Conservation (phyloP, 2,888 invertebrate species). For the Clitarchus hookeri region DNA sequence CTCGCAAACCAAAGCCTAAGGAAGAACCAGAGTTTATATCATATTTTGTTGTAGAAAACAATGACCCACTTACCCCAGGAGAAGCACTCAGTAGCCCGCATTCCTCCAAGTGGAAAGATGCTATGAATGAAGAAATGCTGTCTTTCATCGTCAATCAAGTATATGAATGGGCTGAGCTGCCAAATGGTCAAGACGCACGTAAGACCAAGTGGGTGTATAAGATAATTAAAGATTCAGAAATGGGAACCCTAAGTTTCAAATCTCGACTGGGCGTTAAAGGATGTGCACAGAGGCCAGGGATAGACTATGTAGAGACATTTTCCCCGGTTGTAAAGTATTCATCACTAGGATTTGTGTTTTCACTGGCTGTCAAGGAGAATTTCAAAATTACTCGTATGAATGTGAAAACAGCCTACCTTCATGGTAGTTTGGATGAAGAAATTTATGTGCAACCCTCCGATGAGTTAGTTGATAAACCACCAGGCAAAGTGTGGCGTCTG, state of each 20-base stretch:
- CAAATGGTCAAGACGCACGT: background rate
- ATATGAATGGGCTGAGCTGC: background rate
- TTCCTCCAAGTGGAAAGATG: no score
- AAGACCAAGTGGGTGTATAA: background rate
- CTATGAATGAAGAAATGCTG: no score
- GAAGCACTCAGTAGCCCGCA: no score
- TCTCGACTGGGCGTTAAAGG: background rate
- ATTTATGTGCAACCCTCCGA: constrained; percentile 22
- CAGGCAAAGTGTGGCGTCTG: background rate
- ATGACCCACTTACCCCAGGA: no score
- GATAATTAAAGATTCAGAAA: background rate
- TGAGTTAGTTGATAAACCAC: background rate
- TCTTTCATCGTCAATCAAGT: background rate
- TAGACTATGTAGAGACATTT: background rate
- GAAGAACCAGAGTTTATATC: no score
- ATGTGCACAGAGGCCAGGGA: constrained; percentile 6
- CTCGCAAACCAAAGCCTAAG: no score
- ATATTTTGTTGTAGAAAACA: no score
- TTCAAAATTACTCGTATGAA: background rate
- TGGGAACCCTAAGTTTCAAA: background rate
- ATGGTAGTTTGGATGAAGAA: background rate
- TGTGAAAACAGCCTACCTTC: constrained; percentile 17
- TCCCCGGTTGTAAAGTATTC: background rate
- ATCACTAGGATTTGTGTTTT: no score
- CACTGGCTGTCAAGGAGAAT: background rate